These are phyloP conservation scores for Junonia oenone DNA, from an alignment of 2,888 invertebrate species.

Conservation along the genomic window DNA sequence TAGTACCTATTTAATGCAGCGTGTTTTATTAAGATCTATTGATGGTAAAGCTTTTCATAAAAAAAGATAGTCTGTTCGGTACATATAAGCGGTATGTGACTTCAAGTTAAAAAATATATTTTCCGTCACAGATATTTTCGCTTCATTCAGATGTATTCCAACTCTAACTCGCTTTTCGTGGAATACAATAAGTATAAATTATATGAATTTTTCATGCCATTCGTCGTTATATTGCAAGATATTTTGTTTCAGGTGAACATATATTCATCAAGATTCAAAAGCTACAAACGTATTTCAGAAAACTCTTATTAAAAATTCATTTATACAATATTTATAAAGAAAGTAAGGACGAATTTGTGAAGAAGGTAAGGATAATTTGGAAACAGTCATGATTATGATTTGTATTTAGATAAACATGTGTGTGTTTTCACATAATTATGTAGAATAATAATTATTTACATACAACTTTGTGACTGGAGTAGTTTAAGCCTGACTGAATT, in stretches of 20 bases:
- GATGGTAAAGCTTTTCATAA: no score
- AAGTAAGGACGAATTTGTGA: constrained; percentile 17
- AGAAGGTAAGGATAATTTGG: constrained; percentile 18
- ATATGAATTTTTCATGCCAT: not conserved
- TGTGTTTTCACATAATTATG: no score
- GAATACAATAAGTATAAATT: not conserved
- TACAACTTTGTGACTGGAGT: no score
- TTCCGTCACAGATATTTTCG: not conserved
- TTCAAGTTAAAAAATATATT: not conserved
- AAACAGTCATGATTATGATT: no score
- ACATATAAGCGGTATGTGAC: no score
- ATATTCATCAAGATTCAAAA: constrained; percentile 15
- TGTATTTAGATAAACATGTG: no score
- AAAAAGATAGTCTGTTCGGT: no score
- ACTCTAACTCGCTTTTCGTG: no score
- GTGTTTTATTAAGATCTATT: no score
- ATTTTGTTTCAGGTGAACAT: constrained; percentile 24
- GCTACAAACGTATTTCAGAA: constrained; percentile 17
- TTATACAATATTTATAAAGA: constrained; percentile 21
- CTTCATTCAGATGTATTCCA: not conserved
- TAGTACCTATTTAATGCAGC: no score
- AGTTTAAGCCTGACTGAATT: no score
- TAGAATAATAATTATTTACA: no score
- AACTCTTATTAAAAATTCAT: constrained; percentile 27
- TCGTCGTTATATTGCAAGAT: not conserved